Evolutionary conservation across 2,797 vertebrate species (phyloP).

Genomic region (Coendou prehensilis): DNA sequence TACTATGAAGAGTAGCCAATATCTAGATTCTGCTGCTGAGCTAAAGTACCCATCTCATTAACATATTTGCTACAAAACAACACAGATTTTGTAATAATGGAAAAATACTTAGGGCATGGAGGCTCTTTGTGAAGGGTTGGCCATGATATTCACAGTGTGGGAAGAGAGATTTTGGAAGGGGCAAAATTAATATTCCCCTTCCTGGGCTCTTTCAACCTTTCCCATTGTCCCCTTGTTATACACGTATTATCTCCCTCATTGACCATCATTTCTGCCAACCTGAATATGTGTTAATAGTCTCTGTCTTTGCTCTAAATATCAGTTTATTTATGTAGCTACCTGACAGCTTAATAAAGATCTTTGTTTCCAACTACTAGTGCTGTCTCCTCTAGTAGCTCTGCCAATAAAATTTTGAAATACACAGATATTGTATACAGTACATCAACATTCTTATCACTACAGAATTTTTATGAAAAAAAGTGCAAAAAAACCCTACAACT

Average conservation of each 20-base stretch:
- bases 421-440: neutral
- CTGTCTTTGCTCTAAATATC: neutral
- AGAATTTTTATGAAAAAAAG: neutral
- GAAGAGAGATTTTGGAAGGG: neutral
- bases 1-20: neutral
- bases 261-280: neutral
- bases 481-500: neutral
- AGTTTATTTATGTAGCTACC: neutral
- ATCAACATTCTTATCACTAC: neutral
- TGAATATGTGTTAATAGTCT: neutral
- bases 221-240: neutral
- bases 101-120: neutral
- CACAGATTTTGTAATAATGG: neutral
- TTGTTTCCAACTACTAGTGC: neutral
- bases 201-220: neutral
- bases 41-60: neutral
- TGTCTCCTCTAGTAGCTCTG: neutral
- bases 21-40: neutral
- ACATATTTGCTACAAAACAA: neutral
- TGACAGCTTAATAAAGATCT: neutral
- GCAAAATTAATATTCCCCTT: neutral
- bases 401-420: slow-evolving; percentile 41
- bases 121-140: neutral
- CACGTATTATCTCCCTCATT: neutral
- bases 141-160: neutral